Conservation (phyloP, 2,888 invertebrate species). For the Toxonevra muliebris region DNA sequence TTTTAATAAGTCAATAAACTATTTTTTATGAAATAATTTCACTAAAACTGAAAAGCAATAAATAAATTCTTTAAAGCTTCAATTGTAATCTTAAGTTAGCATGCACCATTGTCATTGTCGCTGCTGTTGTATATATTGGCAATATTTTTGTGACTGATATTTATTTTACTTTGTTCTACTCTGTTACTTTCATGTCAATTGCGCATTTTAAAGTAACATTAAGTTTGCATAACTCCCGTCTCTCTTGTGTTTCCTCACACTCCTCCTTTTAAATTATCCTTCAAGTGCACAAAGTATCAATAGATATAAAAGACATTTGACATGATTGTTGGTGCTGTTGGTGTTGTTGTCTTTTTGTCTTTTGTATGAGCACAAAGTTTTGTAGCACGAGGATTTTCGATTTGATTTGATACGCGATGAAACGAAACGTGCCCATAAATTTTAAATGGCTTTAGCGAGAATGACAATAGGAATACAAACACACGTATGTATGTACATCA, state of each 20-base stretch:
- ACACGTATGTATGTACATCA: not conserved
- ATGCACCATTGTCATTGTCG: too few species aligned
- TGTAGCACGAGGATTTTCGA: slow-evolving; percentile 21
- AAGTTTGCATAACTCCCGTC: slow-evolving; percentile 3
- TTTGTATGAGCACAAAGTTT: slow-evolving; percentile 6
- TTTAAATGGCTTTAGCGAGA: slow-evolving; percentile 44
- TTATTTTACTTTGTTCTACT: too few species aligned
- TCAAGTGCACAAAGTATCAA: slow-evolving; percentile 10
- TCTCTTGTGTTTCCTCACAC: not conserved
- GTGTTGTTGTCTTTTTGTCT: slow-evolving; percentile 27
- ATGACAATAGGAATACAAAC: not conserved
- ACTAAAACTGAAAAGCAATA: too few species aligned
- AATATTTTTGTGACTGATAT: too few species aligned
- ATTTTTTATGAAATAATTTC: too few species aligned
- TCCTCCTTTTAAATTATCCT: not conserved
- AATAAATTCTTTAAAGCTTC: too few species aligned
- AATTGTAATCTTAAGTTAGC: too few species aligned
- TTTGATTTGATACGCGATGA: slow-evolving; percentile 23
- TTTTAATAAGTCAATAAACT: too few species aligned
- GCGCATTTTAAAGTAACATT: slow-evolving; percentile 37
- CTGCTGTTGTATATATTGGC: too few species aligned
- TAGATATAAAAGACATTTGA: slow-evolving; percentile 41
- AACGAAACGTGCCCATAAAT: slow-evolving; percentile 50
- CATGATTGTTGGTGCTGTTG: slow-evolving; percentile 45
- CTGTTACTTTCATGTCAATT: slow-evolving; percentile 16